These are phyloP conservation scores for Caretta caretta DNA, from an alignment of 2,113 vertebrate species.

Conservation along the genomic window DNA sequence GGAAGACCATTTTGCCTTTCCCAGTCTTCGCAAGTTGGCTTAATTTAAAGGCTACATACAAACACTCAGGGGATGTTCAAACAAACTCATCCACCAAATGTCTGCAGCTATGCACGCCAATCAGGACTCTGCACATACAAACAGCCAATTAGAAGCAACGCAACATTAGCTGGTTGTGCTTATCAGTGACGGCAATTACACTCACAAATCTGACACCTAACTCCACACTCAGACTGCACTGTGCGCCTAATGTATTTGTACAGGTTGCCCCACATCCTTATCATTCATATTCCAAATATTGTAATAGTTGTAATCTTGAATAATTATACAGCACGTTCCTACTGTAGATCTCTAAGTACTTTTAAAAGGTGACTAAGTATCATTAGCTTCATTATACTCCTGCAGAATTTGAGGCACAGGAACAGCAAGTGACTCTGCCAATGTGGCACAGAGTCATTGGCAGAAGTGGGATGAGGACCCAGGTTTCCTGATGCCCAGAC, in stretches of 20 bases:
- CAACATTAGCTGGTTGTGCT: background rate
- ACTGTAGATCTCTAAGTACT: too few relatives aligned
- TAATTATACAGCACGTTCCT: background rate
- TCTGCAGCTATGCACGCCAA: accelerated
- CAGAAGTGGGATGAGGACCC: background rate
- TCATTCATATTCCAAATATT: background rate
- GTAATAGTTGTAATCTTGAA: background rate
- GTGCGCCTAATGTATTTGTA: background rate
- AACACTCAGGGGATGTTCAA: background rate
- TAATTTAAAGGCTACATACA: background rate
- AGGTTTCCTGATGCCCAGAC: background rate
- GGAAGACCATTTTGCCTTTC: background rate
- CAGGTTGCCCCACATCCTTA: background rate
- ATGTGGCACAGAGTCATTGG: background rate
- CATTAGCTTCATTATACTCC: background rate
- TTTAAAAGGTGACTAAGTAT: background rate
- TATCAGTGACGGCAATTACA: background rate
- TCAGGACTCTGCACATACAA: background rate
- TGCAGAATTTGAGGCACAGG: background rate
- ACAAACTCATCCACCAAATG: background rate
- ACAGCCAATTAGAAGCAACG: background rate
- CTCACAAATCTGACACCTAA: background rate
- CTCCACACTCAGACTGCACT: too few relatives aligned
- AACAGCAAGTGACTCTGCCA: background rate
- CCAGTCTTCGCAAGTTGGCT: background rate